Evolutionary conservation across 2,888 invertebrate genomes (phyloP), one percentile per base, ranked within the genome.

Genomic region (Agonum fuliginosum): DNA sequence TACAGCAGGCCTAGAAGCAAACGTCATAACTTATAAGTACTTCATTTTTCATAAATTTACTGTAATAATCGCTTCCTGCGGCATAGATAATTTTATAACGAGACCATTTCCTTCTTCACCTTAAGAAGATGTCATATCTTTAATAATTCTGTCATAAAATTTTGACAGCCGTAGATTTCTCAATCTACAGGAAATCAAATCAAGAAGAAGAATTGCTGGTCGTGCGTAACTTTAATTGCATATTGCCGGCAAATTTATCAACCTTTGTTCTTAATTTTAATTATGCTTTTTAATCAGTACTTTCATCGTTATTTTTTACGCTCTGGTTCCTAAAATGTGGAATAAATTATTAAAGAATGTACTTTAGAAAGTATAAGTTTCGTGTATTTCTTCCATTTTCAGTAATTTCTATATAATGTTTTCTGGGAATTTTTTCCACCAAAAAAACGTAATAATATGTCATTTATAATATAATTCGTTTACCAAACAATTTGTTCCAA

Each of bases 221-320:
- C 12, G 14, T 12, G 43, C 27, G 3, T 27, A 6, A 3, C 27
- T 27, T 6, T 37, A 8, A n/a, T 10, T 37, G 37, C 37, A 37
- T 37, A 37, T 37, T 37, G 12, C 37, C n/a, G 12, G 12, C 12
- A 37, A 37, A 37, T 10, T 19, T 51, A 30, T 27, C 27, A 58
- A n/a, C 24, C 37, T 37, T 37, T 37, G 37, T 37, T 37, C 37
- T 8, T 58, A 58, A 58, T 58, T 27, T 27, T 27, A 58, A 58
- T 58, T 27, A 58, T 58, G 12, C 37, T 67, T 37, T 24, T 24
- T 69, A 69, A 69, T 69, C 69, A 17, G 14, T 14, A 69, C 69
- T 69, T 69, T 69, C 69, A 69, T 69, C 69, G 58, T 12, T 24
- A 58, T 69, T 69, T 69, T 69, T 69, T 69, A 69, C 69, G 69